Evolutionary conservation across 2,797 vertebrate genomes (phyloP), one percentile per base, ranked within the genome.

Genomic region (Acanthornis magna): DNA sequence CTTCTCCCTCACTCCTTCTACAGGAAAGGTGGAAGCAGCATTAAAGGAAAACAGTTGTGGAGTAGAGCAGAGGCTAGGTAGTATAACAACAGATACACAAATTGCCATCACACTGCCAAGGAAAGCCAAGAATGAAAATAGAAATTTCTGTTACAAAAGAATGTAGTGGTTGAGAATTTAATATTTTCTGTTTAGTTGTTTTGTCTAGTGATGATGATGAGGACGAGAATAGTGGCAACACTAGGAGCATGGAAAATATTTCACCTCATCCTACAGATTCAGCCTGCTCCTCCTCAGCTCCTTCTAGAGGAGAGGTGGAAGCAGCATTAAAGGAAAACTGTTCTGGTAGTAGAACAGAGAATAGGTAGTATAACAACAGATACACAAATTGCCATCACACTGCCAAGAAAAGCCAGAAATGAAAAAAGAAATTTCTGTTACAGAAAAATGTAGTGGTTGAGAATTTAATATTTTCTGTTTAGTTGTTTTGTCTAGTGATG

Each of bases 401-500:
- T 38, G 38, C 38, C 38, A 38, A 38, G 38, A 13, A 38, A 38
- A 38, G 38, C 38, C 12, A 38, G 12, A 11, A 38, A 38, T 38
- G 38, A 38, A 38, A 74, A 91, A 62, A 88, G 10, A 86, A 85
- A 80, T 66, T 88, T 83, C 75, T 96, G 62, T 92, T 87, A 77
- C 40, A 74, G 40, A 65, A 79, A 89, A 95, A 63, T 74, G 29
- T 95, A 97, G 90, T 85, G 61, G 47, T 80, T 96, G 87, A 96
- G 91, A 85, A 88, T 91, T 84, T 94, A 83, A 86, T 91, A 61
- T 94, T 96, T 91, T 96, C 78, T 88, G 97, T 96, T 48, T 95
- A 99, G 99, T 99, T 93, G 98, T 99, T 92, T 97, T 99, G 95
- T 99, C 99, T 96, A 99, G 99, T 68, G 99, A 99, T 36, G 98